Conservation (phyloP, 2,888 invertebrate species). For the Julus scanicus region DNA sequence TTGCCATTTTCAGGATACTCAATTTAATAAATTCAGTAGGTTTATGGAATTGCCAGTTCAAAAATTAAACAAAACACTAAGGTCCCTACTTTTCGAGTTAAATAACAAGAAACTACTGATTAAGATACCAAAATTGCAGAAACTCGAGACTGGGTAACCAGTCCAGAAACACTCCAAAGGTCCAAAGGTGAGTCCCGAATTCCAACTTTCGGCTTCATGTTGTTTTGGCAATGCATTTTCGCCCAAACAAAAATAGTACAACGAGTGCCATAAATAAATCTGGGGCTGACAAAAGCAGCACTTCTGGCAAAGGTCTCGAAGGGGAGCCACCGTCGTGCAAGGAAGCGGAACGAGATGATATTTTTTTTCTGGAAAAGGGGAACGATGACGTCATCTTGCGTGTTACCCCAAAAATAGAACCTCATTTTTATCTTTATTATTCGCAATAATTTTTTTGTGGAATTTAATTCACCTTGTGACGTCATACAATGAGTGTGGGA, state of each 20-base stretch:
- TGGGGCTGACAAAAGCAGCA: background rate
- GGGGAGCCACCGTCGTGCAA: background rate
- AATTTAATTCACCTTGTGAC: background rate
- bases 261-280: background rate
- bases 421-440: background rate
- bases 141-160: too few relatives aligned
- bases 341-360: background rate
- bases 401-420: background rate
- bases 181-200: background rate
- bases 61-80: too few relatives aligned
- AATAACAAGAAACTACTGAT: too few relatives aligned
- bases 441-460: background rate
- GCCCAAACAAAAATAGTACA: background rate
- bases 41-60: too few relatives aligned
- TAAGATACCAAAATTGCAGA: too few relatives aligned
- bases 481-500: constrained; percentile 31
- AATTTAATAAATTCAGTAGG: too few relatives aligned
- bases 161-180: too few relatives aligned
- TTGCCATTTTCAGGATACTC: too few relatives aligned
- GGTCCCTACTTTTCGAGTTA: too few relatives aligned
- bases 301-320: background rate
- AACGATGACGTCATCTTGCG: constrained; percentile 3
- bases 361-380: background rate
- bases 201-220: background rate
- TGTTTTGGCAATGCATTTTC: background rate